Evolutionary conservation across 2,888 invertebrate genomes (phyloP), one percentile per base, ranked within the genome.

Genomic region (Spatulosminthurus flaviceps): DNA sequence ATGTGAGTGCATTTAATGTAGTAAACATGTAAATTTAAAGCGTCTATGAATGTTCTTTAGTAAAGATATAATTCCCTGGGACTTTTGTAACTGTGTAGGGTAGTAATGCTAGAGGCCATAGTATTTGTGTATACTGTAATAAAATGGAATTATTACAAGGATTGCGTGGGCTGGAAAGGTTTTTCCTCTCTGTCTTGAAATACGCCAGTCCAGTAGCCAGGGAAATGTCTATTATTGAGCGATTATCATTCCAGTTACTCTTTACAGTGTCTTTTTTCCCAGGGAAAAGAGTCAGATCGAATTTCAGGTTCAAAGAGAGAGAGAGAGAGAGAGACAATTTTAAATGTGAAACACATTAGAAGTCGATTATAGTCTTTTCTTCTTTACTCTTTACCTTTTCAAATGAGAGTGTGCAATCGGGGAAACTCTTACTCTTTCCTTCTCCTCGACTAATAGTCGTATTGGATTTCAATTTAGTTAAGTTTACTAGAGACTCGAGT

Each of bases 391-490:
- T 60, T 60, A 60, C 21, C n/a, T n/a, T n/a, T n/a, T n/a, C n/a
- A n/a, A n/a, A n/a, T n/a, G n/a, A 34, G 34, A 4, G 34, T 9
- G 5, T 2, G 16, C n/a, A 51, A 51, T 51, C 51, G 51, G 16
- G 51, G 16, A n/a, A 51, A 51, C 64, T 24, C 64, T 9, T 64
- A 21, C 64, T 24, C 22, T 64, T 64, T 64, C 64, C 1, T 24
- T 24, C n/a, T n/a, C n/a, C n/a, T n/a, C 24, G 11, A 26, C 22
- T 64, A 64, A 64, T 64, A 26, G 64, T 24, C 4, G 64, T 64
- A 64, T 64, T 64, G 64, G 64, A 64, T 64, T 64, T 64, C 64
- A 64, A 64, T 64, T 64, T 64, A 64, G 64, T 24, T 64, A 51
- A 51, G 51, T 51, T 51, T 51, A 11, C n/a, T 19, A 13, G n/a